Conservation (phyloP, 2,888 invertebrate species). For the Pocota personata region DNA sequence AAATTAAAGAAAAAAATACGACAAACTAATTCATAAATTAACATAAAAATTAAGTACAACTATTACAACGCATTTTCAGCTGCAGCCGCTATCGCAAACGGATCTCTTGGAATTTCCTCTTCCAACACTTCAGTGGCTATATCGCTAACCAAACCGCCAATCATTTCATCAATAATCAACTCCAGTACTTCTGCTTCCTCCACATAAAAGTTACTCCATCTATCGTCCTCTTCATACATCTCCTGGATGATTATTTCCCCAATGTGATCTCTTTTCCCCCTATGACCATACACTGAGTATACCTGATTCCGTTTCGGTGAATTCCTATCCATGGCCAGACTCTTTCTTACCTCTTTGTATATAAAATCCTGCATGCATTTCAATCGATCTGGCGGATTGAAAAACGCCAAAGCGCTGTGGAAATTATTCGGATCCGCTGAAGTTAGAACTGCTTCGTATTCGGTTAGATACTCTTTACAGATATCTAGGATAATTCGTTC, state of each 20-base stretch:
- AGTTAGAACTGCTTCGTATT: conserved; percentile 79
- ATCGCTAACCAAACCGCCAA: conserved; percentile 84
- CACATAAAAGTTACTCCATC: conserved; percentile 89
- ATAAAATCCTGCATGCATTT: conserved; percentile 83
- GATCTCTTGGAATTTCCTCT: conserved; percentile 64
- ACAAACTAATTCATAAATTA: conserved; percentile 57
- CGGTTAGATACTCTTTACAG: conserved; percentile 85
- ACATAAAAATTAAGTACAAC: conserved; percentile 62
- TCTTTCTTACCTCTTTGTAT: conserved; percentile 84
- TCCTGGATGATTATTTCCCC: conserved; percentile 89
- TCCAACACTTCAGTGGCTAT: conserved; percentile 74
- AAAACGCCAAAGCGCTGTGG: conserved; percentile 80
- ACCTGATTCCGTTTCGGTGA: conserved; percentile 77
- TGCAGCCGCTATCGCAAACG: background rate
- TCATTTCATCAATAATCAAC: conserved; percentile 84
- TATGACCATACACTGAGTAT: conserved; percentile 83
- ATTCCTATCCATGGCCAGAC: conserved; percentile 85
- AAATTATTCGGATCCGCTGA: conserved; percentile 79
- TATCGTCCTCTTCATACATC: conserved; percentile 88
- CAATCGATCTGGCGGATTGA: conserved; percentile 83
- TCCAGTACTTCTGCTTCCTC: conserved; percentile 89
- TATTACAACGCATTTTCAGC: conserved; percentile 21
- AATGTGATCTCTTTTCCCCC: conserved; percentile 87
- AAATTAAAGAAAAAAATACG: conserved; percentile 18
- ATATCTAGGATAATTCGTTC: conserved; percentile 86